Base-by-base conservation (phyloP, 2,888 invertebrate genomes). In the Synanthedon formicaeformis region DNA sequence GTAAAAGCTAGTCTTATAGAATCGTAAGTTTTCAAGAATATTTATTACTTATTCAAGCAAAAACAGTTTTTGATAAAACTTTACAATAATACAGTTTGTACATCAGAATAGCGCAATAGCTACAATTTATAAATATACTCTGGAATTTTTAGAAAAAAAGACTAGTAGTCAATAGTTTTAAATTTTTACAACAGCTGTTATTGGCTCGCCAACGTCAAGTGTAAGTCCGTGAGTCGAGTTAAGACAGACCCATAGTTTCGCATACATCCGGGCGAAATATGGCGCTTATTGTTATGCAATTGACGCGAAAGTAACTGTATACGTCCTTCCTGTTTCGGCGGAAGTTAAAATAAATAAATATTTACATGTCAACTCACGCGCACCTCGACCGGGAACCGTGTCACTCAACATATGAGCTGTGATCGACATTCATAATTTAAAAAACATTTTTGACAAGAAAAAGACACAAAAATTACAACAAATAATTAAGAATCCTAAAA, bases 231-330 rank as follows among this genome's bases (percentile, higher is more conserved):
- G 14, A 13, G 45, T 45, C 45, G 45, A 45, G 45, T 45, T 45
- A 14, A 14, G 45, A 45, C 11, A n/a, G 14, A n/a, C 10, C 45
- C 14, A 13, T 13, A 45, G n/a, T 13, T 45, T 45, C 45, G 45
- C 45, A 48, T 23, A 40, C 16, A 34, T 53, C 45, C 52, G 62
- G 56, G 58, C 61, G 56, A 55, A 57, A 62, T 56, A 67, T 66
- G 58, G 56, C 64, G 60, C 53, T 50, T 54, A 66, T 76, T 75
- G 66, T 73, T 68, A 77, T 77, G 73, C 76, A 74, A 72, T 63
- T 63, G 68, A 63, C 73, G 73, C 72, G 71, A 73, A 74, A 67
- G 65, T 76, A 77, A 77, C 77, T 73, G 75, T 75, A 60, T 61
- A 65, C 64, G 63, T 65, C 66, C 73, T 76, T 76, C 75, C 75